Evolutionary conservation across 2,888 invertebrate species (phyloP), one percentile per base, ranked within the genome.

Genomic region (Sesia apiformis): DNA sequence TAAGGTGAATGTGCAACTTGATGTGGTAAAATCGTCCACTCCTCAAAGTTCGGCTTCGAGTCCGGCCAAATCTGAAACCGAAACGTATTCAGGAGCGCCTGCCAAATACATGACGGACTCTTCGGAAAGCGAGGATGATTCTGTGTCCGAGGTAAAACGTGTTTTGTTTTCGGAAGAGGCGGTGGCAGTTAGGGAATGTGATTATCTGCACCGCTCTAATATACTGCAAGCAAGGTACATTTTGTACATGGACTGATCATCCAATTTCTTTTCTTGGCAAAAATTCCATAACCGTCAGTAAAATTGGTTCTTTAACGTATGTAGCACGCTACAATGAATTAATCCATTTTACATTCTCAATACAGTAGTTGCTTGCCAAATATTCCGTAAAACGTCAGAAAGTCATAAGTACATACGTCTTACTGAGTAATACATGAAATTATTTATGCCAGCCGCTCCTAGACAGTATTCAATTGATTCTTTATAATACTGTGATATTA

Each of bases 71-170:
- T 94, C 95, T 81, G 94, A 94, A 91, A 95, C 95, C 83, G 96
- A 96, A 92, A 95, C 95, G 84, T 94, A 93, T 91, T 93, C 94
- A 80, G 95, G 95, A 89, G 90, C 93, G 82, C 95, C 94, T 84
- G 94, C 94, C 81, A 94, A 95, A 91, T 95, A 94, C 92, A 96
- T 96, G 92, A 95, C 96, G 89, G 97, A 97, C 92, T 94, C 97
- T 85, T 97, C 97, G 77, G 97, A 96, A 91, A 97, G 97, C 87
- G 97, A 97, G 88, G 97, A 97, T 90, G 97, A 97, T 87, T 97
- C 97, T 90, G 96, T 96, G 84, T 97, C 97, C 77, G 97, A 97
- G 96, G 97, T 97, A 94, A 93, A 89, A 88, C 86, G 88, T 88
- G 88, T 89, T 88, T 88, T 88, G 88, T 89, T 88, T 89, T 87